Conservation (phyloP, 1,140 invertebrate species). For the Drosophila rhopaloa region DNA sequence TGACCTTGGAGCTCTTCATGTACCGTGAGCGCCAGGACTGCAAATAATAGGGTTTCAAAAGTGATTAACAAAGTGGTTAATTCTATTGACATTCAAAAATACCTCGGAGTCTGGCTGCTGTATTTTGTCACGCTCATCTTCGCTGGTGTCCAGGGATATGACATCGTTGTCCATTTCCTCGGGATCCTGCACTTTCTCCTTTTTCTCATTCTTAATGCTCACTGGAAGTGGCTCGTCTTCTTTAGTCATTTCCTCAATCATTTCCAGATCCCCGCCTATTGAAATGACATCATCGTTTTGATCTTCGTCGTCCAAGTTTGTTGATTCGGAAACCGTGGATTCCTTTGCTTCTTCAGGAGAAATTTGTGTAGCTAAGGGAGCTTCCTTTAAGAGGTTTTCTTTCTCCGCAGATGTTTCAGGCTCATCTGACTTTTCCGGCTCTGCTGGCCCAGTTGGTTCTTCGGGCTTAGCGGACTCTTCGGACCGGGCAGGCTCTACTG, state of each 20-base stretch:
- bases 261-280: constrained; percentile 77
- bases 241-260: constrained; percentile 73
- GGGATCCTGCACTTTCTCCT: constrained; percentile 13
- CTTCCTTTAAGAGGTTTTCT: neutral
- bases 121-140: constrained; percentile 73
- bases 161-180: constrained; percentile 76
- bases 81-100: neutral
- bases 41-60: neutral
- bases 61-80: neutral
- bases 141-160: constrained; percentile 77
- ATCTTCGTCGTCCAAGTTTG: constrained; percentile 67
- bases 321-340: neutral
- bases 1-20: constrained; percentile 86
- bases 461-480: constrained; percentile 4
- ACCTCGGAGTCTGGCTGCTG: constrained; percentile 56
- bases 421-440: neutral
- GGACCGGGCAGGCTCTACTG: neutral
- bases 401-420: neutral
- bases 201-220: constrained; percentile 29
- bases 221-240: constrained; percentile 40
- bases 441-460: neutral
- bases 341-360: neutral
- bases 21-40: constrained; percentile 83
- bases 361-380: neutral
- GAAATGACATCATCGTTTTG: constrained; percentile 83